Base-by-base conservation (phyloP, 2,797 vertebrate species). In the Centropyge bicolor region DNA sequence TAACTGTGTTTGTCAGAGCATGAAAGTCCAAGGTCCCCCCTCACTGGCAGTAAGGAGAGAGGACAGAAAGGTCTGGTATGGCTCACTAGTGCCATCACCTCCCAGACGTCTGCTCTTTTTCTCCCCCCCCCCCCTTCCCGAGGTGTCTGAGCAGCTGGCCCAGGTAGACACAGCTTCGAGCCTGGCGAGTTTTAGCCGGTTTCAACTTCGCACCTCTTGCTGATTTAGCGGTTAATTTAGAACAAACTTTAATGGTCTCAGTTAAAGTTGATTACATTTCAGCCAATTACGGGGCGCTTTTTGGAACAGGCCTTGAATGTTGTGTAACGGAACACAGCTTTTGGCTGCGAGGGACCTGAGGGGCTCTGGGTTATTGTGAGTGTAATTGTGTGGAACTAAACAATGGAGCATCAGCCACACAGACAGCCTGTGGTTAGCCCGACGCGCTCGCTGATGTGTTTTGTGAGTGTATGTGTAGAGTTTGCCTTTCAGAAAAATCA, bases 321-420 rank as follows among this genome's bases (percentile, higher is more conserved):
- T 87, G 74, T 84, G 81, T 86, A 83, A 87, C 89, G 77, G 81
- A 89, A 88, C 77, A 68, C 76, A 87, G 84, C 72, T 84, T 87
- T 87, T 90, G 88, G 87, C 89, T 89, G 83, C 17, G 27, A 79
- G 80, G 74, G 82, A 78, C 90, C 81, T 81, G 64, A 84, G 80
- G 86, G 87, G 79, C 89, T 86, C 70, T 74, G 85, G 88, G 87
- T 93, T 92, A 86, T 91, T 92, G 82, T 91, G 82, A 88, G 90
- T 77, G 88, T 93, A 94, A 94, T 93, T 89, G 91, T 82, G 87
- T 91, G 92, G 91, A 93, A 94, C 92, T 93, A 93, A 95, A 91
- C 86, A 92, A 89, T 81, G 60, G 67, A 57, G 81, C 78, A 65
- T 86, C 78, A 85, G 84, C 84, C 78, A 70, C 81, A 85, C 79